Percentiles rank a stretch among this genome's conserved stretches.
These are phyloP conservation scores for Rhinoraja longicauda DNA, from an alignment of 2,797 vertebrate species.

Conservation along the genomic window DNA sequence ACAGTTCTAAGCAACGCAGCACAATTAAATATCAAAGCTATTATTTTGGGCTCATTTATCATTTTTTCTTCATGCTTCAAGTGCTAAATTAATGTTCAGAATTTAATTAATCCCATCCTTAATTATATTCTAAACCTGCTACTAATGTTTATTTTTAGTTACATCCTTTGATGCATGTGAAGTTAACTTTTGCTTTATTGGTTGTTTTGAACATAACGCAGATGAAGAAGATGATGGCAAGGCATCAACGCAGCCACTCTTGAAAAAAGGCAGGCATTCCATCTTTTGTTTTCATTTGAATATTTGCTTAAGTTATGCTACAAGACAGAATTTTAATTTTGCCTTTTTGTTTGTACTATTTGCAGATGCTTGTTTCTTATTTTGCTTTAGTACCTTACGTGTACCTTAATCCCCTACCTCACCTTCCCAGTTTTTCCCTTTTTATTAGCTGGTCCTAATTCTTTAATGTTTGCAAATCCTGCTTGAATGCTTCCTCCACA, in stretches of 20 bases:
- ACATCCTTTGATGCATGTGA: conserved; percentile 36
- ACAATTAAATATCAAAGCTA: neutral
- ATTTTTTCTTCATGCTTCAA: neutral
- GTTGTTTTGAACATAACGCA: conserved; percentile 65
- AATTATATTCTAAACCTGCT: neutral
- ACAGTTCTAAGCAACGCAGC: neutral
- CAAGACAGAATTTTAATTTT: conserved; percentile 44
- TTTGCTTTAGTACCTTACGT: conserved; percentile 46
- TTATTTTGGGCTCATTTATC: neutral
- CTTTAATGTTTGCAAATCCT: conserved; percentile 2
- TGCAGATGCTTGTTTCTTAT: neutral
- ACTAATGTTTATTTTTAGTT: conserved; percentile 31
- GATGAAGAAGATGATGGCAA: conserved; percentile 91
- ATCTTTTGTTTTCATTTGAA: conserved; percentile 60
- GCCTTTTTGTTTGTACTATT: conserved; percentile 43
- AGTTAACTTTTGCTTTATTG: conserved; percentile 70
- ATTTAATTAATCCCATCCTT: neutral
- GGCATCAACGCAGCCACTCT: conserved; percentile 85
- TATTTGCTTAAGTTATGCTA: conserved; percentile 34
- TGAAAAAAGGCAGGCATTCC: conserved; percentile 97
- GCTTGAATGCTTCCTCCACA: neutral
- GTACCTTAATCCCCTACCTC: conserved; percentile 43
- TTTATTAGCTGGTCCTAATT: neutral
- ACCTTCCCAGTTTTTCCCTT: neutral
- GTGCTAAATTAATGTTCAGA: conserved; percentile 6